phyloP scores from a whole-genome alignment of 2,888 invertebrate genomes.

The Sinopyrophorus schimmeli region DNA sequence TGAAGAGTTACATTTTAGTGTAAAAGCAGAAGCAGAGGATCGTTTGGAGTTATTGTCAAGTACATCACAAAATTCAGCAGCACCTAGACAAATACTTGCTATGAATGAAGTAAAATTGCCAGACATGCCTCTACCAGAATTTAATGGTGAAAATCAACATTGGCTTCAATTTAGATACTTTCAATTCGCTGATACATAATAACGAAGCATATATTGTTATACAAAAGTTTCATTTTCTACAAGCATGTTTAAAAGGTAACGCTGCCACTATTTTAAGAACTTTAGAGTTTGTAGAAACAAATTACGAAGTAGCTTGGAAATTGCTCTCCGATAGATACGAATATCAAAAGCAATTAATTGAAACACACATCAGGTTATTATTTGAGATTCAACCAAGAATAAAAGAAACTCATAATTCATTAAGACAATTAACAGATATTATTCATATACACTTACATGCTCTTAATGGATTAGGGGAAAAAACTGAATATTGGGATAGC shows the following conservation, averaged over 20 bases:
- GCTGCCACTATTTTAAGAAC: too few species aligned
- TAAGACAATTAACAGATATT: too few species aligned
- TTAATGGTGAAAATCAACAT: background rate
- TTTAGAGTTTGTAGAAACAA: too few species aligned
- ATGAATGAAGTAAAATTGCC: background rate
- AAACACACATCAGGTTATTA: background rate
- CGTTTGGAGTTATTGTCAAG: background rate
- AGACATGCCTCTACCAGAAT: background rate
- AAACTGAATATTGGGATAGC: too few species aligned
- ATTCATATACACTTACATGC: too few species aligned
- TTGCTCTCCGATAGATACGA: too few species aligned
- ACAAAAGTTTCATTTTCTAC: background rate
- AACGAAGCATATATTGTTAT: too few species aligned
- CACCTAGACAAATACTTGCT: too few species aligned
- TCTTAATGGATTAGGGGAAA: too few species aligned
- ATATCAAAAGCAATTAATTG: too few species aligned
- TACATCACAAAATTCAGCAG: background rate
- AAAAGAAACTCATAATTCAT: background rate
- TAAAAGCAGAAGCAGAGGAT: background rate
- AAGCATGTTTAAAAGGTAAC: too few species aligned
- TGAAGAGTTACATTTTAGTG: background rate
- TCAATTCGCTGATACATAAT: background rate
- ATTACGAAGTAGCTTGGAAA: too few species aligned
- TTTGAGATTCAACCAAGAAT: background rate
- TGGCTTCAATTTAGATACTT: background rate